Conservation (phyloP, 2,113 vertebrate species). For the Chaetura pelagica region DNA sequence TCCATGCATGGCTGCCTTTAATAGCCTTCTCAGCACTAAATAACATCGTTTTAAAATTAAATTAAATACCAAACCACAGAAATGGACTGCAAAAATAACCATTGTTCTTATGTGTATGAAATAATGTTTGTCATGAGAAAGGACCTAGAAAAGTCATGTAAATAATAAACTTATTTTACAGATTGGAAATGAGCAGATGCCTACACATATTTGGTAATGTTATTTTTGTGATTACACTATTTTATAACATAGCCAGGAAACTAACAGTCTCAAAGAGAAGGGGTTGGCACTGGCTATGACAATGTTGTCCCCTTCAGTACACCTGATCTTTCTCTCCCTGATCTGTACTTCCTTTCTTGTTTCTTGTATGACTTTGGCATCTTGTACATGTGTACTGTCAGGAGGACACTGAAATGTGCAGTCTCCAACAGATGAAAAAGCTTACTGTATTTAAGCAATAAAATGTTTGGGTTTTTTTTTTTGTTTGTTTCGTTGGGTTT, state of each 20-base stretch:
- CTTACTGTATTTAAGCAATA: neutral
- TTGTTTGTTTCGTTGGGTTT: no score
- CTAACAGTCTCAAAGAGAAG: neutral
- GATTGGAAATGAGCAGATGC: neutral
- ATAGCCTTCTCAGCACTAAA: conserved; percentile 45
- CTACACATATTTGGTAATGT: neutral
- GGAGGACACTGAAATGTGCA: neutral
- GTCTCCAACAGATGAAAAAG: neutral
- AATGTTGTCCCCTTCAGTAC: neutral
- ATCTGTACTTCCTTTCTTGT: neutral
- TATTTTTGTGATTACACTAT: neutral
- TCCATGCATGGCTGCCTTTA: conserved; percentile 43
- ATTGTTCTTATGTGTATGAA: neutral
- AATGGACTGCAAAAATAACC: conserved; percentile 20
- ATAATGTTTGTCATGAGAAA: neutral
- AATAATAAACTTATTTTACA: neutral
- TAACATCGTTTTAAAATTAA: conserved; percentile 59
- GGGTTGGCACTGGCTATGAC: rapidly evolving
- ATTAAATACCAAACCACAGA: conserved; percentile 1
- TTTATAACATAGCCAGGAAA: neutral
- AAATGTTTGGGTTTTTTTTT: neutral
- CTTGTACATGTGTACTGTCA: neutral
- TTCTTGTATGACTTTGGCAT: neutral
- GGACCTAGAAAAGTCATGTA: neutral
- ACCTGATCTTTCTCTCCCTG: neutral